Conservation (phyloP, 2,888 invertebrate species). For the Synanthedon andrenaeformis region DNA sequence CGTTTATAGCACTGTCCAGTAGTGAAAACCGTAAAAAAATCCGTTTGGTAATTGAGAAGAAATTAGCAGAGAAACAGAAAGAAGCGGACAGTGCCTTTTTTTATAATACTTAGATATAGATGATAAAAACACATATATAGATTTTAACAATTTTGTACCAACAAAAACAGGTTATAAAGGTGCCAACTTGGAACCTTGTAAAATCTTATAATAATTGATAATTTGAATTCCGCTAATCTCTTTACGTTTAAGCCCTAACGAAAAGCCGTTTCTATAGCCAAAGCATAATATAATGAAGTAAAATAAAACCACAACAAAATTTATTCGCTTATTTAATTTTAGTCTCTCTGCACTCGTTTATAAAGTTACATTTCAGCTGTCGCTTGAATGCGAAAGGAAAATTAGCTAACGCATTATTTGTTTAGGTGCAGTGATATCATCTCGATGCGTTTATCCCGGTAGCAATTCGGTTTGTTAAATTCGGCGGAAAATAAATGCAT, state of each 20-base stretch:
- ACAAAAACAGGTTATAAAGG: too few relatives aligned
- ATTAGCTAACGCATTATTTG: slow-evolving; percentile 23
- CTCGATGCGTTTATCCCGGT: slow-evolving; percentile 16
- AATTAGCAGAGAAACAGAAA: too few relatives aligned
- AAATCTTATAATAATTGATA: too few relatives aligned
- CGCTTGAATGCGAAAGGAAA: neutral
- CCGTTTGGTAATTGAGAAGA: too few relatives aligned
- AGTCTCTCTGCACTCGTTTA: neutral
- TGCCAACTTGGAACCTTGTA: too few relatives aligned
- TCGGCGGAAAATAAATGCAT: slow-evolving; percentile 24
- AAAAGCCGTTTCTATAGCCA: slow-evolving; percentile 12
- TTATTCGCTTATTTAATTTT: neutral
- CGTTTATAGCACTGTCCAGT: too few relatives aligned
- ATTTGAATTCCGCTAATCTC: slow-evolving; percentile 3
- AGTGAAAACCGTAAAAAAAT: too few relatives aligned
- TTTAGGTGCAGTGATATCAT: slow-evolving; percentile 51
- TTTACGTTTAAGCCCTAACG: slow-evolving; percentile 9
- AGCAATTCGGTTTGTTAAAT: slow-evolving; percentile 28
- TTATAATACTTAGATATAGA: too few relatives aligned
- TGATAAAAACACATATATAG: too few relatives aligned
- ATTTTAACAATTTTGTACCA: too few relatives aligned
- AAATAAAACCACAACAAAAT: neutral
- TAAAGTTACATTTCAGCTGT: neutral
- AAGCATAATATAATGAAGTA: slow-evolving; percentile 5
- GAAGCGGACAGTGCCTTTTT: too few relatives aligned